Base-by-base conservation (phyloP, 2,113 vertebrate species). In the Cynoglossus semilaevis region DNA sequence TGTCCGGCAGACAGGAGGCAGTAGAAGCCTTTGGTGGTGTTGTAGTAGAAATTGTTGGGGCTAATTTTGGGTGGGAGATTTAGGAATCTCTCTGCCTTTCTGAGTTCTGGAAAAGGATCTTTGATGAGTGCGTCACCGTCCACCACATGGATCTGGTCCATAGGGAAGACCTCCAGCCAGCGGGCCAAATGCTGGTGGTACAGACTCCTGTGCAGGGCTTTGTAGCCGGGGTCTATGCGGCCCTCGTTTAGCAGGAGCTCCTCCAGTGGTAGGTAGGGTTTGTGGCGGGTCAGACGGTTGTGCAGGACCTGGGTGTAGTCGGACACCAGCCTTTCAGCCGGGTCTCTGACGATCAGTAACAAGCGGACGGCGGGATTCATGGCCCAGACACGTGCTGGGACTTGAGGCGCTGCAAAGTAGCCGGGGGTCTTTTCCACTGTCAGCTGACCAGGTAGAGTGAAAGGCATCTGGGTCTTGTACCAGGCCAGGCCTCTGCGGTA, bases 301-400 rank as follows among this genome's bases (percentile, higher is more conserved):
- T 92, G 88, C 8, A 92, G 88, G 58, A 93, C 91, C 69, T 93
- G 92, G 18, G 92, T 93, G 80, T 93, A 93, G 87, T 93, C 92
- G 0, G 92, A 93, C 6, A 93, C 86, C 4, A 93, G 77, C 62
- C 92, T 71, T 66, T 93, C 89, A 0, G 91, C 91, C 0, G 92
- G 92, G 70, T 93, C 91, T 0, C 92, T 88, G 34, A 93, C 82
- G 1, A 93, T 93, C 53, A 93, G 87, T 2, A 93, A 63, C 63
- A 93, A 68, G 40, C 90, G 88, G 44, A 91, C 58, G 0, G 87
- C 79, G 0, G 84, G 88, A 77, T 91, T 90, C 85, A 88, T 85
- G 50, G 74, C 69, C 64, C 84, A 83, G 60, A 92, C 59, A 4
- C 91, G 87, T 0, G 45, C 70, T 0, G 92, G 91, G 10, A 84